A percentile compares a stretch with the other conserved stretches of the same genome.
Evolutionary conservation across 2,113 vertebrate species (phyloP).

Genomic region (Phoxinus phoxinus): DNA sequence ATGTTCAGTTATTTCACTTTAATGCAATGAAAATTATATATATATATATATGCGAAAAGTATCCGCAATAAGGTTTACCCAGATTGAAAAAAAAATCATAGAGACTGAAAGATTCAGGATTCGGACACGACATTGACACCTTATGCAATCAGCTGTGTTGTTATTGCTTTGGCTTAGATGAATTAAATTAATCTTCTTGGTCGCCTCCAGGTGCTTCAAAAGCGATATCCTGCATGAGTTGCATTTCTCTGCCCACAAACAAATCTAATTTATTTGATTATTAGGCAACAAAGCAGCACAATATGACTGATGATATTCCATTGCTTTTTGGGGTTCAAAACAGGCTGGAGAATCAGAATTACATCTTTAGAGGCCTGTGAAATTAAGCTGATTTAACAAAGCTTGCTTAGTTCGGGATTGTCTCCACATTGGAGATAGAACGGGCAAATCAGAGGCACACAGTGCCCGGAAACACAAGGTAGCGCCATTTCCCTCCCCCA

Average conservation of each 20-base stretch:
- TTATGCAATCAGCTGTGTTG: conserved; percentile 2
- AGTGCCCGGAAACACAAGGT: conserved; percentile 8
- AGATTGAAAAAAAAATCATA: not conserved
- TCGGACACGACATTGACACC: not conserved
- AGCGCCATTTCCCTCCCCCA: not conserved
- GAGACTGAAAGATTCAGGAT: not conserved
- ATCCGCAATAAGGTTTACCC: not conserved
- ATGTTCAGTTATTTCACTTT: too few relatives aligned
- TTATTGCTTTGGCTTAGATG: conserved; percentile 19
- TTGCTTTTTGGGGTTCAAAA: not conserved
- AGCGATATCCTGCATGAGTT: not conserved
- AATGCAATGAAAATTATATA: too few relatives aligned
- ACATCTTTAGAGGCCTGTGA: not conserved
- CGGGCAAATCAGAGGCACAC: not conserved
- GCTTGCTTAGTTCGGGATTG: not conserved
- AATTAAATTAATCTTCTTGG: conserved; percentile 17
- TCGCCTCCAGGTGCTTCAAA: conserved; percentile 11
- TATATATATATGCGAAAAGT: too few relatives aligned
- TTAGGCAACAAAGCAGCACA: conserved; percentile 12
- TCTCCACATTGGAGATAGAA: not conserved
- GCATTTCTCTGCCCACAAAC: conserved; percentile 7
- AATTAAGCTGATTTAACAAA: conserved; percentile 37
- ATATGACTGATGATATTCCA: not conserved
- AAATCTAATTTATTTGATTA: conserved; percentile 30
- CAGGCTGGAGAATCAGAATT: not conserved